Evolutionary conservation across 2,888 invertebrate species (phyloP).

Genomic region (Heliothis peltigera): DNA sequence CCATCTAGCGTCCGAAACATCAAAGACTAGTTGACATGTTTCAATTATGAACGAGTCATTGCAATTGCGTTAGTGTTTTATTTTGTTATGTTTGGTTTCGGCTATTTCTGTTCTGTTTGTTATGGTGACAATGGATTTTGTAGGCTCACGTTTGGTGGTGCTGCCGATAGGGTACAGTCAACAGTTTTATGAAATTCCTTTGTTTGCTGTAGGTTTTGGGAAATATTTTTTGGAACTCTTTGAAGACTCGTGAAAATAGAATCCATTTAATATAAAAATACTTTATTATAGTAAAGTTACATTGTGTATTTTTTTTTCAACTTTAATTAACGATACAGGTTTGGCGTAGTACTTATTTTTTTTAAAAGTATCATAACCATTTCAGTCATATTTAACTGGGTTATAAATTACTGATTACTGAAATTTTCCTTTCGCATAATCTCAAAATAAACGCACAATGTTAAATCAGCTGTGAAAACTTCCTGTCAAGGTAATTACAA

Average conservation of each 20-base stretch:
- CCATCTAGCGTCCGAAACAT: slow-evolving; percentile 73
- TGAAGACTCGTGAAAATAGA: background rate
- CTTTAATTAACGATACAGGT: too few species aligned
- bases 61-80: slow-evolving; percentile 44
- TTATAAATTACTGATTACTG: too few species aligned
- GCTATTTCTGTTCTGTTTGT: slow-evolving; percentile 10
- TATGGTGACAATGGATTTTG: background rate
- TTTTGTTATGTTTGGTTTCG: slow-evolving; percentile 16
- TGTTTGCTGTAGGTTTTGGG: background rate
- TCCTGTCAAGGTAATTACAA: background rate
- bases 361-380: too few species aligned
- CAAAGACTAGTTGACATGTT: slow-evolving; percentile 74
- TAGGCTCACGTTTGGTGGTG: background rate
- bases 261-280: too few species aligned
- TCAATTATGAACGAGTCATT: slow-evolving; percentile 56
- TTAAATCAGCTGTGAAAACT: background rate
- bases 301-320: too few species aligned
- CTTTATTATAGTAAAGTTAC: too few species aligned
- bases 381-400: too few species aligned
- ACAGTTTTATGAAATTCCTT: background rate
- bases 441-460: background rate
- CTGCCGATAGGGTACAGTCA: background rate
- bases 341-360: too few species aligned
- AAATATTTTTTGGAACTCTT: background rate
- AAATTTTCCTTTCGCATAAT: background rate